Base-by-base conservation (phyloP, 2,888 invertebrate genomes). In the Lasioglossum leucozonium region DNA sequence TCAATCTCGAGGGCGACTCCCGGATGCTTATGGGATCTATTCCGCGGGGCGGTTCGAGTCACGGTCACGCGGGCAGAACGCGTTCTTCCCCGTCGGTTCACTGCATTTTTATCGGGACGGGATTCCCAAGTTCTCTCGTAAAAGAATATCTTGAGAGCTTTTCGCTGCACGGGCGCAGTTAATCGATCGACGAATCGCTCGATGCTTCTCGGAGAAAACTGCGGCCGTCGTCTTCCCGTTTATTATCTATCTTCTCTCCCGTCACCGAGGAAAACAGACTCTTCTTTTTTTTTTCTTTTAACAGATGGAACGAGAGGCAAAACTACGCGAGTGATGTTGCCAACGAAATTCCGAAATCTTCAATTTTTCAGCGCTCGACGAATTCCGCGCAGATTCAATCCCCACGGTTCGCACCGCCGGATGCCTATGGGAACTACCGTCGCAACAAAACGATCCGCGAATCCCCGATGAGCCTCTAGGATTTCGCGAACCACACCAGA, bases 1-100 rank as follows among this genome's bases (percentile, higher is more conserved):
- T 81, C 85, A 85, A 85, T 86, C 78, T 77, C 78, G 67, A 58
- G 78, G 67, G 78, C 79, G 71, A 22, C 65, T 65, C 34, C 8
- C 22, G 65, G 34, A 18, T 34, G 22, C 65, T 65, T 65, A 65
- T 34, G 65, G 65, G 34, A 62, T 62, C 18, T 34, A 65, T 65
- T 34, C 10, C 26, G 26, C 58, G 26, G 26, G 26, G 58, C 34
- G 34, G 22, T 18, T 26, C 18, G 65, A 34, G 65, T 65, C 65
- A 65, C 34, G 65, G 65, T 65, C 65, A 65, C 65, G 34, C 34
- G 34, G 34, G 18, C 34, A 34, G 22, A 22, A 65, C 65, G 65
- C 62, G 30, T 30, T 65, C 30, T 18, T 16, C 65, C 3, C 18
- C 13, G 26, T 18, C 67, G 67, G 67, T 67, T 67, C 67, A 37